A percentile compares a stretch with the other conserved stretches of the same genome.
phyloP scores from a whole-genome alignment of 2,888 invertebrate genomes.

The Nomada ruficornis region DNA sequence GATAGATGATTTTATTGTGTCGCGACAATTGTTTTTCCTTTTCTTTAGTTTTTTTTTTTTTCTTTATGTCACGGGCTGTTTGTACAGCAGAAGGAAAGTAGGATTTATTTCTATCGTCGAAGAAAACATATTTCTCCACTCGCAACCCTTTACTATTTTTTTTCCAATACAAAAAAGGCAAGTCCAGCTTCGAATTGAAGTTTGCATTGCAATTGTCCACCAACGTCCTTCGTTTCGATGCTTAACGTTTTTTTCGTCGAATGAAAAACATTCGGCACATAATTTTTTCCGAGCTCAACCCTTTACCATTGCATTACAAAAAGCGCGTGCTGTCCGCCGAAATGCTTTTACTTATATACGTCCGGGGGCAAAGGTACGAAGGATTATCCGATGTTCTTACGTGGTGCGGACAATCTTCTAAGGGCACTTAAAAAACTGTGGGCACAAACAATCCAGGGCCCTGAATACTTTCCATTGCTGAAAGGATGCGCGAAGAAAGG shows the following conservation, averaged over 20 bases:
- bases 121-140: background rate
- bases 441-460: constrained; percentile 51
- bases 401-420: constrained; percentile 34
- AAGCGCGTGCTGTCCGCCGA: background rate
- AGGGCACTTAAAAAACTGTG: constrained; percentile 62
- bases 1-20: background rate
- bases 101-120: background rate
- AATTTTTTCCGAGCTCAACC: constrained; percentile 5
- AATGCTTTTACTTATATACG: background rate
- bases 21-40: background rate
- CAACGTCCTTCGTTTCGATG: background rate
- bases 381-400: constrained; percentile 42
- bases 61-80: background rate
- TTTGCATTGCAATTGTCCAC: background rate
- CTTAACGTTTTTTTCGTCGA: background rate
- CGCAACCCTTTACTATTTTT: background rate
- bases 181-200: background rate
- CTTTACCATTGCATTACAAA: constrained; percentile 22
- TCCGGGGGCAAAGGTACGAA: background rate
- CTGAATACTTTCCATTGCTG: constrained; percentile 57
- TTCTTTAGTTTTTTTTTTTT: no score
- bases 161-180: background rate
- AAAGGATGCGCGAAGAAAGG: constrained; percentile 61
- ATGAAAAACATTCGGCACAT: constrained; percentile 16
- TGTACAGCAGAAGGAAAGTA: background rate